phyloP scores from a whole-genome alignment of 2,888 invertebrate species.

The Amphipyra berbera region DNA sequence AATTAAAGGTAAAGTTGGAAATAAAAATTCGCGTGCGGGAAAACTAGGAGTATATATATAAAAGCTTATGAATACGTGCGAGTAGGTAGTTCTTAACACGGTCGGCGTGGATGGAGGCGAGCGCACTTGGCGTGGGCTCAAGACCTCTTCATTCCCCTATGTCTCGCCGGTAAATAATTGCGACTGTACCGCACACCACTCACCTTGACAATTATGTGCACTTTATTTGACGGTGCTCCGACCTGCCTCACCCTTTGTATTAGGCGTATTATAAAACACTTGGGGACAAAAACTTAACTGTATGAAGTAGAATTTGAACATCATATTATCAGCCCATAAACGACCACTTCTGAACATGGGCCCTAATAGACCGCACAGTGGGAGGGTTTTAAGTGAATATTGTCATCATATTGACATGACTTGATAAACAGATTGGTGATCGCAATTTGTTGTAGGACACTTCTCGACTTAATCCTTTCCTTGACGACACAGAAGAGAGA shows the following conservation, averaged over 20 bases:
- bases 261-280: constrained; percentile 52
- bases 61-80: constrained; percentile 73
- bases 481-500: no score
- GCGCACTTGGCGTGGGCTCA: constrained; percentile 79
- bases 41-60: constrained; percentile 55
- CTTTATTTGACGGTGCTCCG: constrained; percentile 79
- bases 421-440: no score
- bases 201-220: constrained; percentile 85
- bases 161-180: constrained; percentile 87
- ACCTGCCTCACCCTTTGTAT: constrained; percentile 57
- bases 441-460: no score
- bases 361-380: neutral
- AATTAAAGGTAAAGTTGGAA: constrained; percentile 53
- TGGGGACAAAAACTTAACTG: constrained; percentile 14
- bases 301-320: constrained; percentile 10
- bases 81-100: constrained; percentile 75
- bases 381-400: no score
- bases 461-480: no score
- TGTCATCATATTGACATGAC: no score
- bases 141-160: constrained; percentile 84
- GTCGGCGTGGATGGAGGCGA: constrained; percentile 67
- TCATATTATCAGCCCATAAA: neutral
- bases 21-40: constrained; percentile 53
- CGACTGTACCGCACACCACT: constrained; percentile 79
- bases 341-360: constrained; percentile 1